phyloP scores from a whole-genome alignment of 2,797 vertebrate species.

The Echeneis naucrates region DNA sequence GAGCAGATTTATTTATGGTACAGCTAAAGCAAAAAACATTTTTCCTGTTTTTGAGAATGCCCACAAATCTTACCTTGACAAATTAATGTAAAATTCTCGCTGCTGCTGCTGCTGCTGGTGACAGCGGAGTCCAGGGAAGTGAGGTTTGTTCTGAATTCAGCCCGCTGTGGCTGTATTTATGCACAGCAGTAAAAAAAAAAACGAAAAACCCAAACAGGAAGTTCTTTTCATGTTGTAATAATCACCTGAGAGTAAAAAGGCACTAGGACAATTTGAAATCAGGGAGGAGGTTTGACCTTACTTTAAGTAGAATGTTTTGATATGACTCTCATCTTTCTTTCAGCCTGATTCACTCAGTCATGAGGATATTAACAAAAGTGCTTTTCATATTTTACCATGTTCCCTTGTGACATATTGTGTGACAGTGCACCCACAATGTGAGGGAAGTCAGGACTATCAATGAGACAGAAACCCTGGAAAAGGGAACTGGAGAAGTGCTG shows the following conservation, averaged over 20 bases:
- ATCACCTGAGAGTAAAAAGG: slow-evolving; percentile 12
- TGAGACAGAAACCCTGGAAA: slow-evolving; percentile 43
- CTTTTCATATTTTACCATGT: background rate
- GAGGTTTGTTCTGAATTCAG: slow-evolving; percentile 12
- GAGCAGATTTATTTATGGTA: no score
- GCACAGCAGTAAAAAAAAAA: slow-evolving; percentile 5
- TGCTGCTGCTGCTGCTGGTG: slow-evolving; percentile 4
- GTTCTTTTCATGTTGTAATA: background rate
- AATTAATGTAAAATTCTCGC: slow-evolving; percentile 1
- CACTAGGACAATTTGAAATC: background rate
- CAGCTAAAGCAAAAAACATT: background rate
- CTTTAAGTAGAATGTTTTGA: background rate
- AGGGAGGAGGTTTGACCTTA: background rate
- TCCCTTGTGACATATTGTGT: slow-evolving; percentile 5
- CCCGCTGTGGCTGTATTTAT: slow-evolving; percentile 59
- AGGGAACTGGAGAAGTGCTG: slow-evolving; percentile 45
- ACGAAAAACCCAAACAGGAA: slow-evolving; percentile 61
- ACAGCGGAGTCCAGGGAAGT: slow-evolving; percentile 4
- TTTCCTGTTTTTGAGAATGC: background rate
- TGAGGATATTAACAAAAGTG: background rate
- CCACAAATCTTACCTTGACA: slow-evolving; percentile 62
- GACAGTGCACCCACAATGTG: background rate
- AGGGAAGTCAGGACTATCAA: slow-evolving; percentile 36
- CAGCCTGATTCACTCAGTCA: background rate
- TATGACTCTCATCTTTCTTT: background rate